Evolutionary conservation across 2,113 vertebrate species (phyloP), one percentile per base, ranked within the genome.

Genomic region (Microtus richardsoni): DNA sequence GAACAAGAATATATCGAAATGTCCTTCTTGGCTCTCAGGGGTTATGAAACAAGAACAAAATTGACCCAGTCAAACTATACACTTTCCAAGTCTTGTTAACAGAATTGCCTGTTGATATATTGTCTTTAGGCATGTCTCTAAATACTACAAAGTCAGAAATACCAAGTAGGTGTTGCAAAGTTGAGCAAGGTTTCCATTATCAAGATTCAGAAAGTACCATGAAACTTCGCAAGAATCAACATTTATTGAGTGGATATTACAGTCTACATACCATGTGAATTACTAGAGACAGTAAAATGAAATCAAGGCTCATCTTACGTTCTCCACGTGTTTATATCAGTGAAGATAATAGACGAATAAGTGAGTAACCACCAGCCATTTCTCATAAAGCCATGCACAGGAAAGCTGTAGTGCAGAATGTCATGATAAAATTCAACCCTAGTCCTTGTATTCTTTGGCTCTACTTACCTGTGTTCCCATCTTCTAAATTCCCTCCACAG

Each of bases 11-110:
- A 11, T 70, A 93, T 89, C 36, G 78, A 52, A 68, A 39, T 91
- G 36, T 54, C 44, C 13, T 86, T 93, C 68, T 77, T 83, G 54
- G 39, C 1, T 91, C 21, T 89, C 22, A 77, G 22, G 64, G 16
- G 84, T 90, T 92, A 88, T 87, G 7, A 94, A 93, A 87, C 58
- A 52, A 96, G 44, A 91, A 89, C 21, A 93, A 96, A 89, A 82
- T 24, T 83, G 49, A 64, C 22, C 54, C 78, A 62, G 44, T 39
- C 66, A 91, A 97, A 89, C 33, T 84, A 58, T 49, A 86, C 5
- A 80, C 52, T 47, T 94, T 5, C 49, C 94, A 13, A 93, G 33
- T 83, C 91, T 95, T 84, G 88, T 87, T 73, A 26, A 92, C 16
- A 89, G 33, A 22, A 90, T 90, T 92, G 12, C 71, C 74, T 10